A percentile compares a stretch with the other conserved stretches of the same genome.
Conservation (phyloP, 2,113 vertebrate species). For the Turdus rufiventris region DNA sequence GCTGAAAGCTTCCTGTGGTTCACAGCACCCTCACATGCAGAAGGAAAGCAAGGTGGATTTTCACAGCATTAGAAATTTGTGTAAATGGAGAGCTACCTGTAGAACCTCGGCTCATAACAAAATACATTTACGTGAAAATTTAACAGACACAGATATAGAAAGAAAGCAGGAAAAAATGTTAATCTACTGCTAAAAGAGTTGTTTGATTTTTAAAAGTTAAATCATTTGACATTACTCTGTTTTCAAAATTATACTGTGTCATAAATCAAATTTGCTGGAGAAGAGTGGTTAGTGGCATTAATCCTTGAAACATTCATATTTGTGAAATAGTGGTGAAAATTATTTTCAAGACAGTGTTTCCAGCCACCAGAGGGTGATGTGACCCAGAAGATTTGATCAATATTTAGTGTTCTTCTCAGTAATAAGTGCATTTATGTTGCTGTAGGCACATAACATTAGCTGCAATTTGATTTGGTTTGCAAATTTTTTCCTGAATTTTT, state of each 20-base stretch:
- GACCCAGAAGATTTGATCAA: background rate
- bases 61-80: background rate
- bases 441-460: background rate
- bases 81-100: background rate
- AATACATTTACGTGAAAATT: background rate
- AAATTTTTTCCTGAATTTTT: background rate
- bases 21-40: background rate
- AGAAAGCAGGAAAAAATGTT: background rate
- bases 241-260: background rate
- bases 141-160: background rate
- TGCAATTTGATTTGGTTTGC: background rate
- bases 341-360: background rate
- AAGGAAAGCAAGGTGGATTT: background rate
- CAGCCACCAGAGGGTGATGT: constrained; percentile 34
- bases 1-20: background rate
- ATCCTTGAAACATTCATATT: background rate
- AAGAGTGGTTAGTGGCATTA: background rate
- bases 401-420: background rate
- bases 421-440: background rate
- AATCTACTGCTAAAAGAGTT: background rate
- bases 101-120: background rate
- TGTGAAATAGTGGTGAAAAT: background rate
- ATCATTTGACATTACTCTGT: background rate
- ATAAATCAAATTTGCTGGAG: background rate
- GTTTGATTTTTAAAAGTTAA: background rate